Evolutionary conservation across 1,140 invertebrate genomes (phyloP), one percentile per base, ranked within the genome.

Genomic region (Probaryconus sp.): DNA sequence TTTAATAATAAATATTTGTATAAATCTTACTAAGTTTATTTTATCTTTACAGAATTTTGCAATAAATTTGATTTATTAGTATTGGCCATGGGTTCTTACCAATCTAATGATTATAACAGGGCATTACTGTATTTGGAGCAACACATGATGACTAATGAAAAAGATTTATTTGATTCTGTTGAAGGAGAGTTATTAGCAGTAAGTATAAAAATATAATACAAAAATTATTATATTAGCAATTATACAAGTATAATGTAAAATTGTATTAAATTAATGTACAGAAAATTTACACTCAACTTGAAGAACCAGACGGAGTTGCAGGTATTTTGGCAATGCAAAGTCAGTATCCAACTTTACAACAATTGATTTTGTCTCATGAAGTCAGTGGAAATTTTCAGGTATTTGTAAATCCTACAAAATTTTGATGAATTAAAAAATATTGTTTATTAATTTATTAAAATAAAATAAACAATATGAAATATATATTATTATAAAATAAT

Each of bases 241-340:
- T 50, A 30, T 51, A 16, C 10, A 24, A 43, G 28, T 35, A 17
- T 20, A n/a, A 31, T 10, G 10, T n/a, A 9, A 51, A 7, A 30
- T n/a, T 16, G 14, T 38, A 20, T n/a, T 21, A 33, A 38, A 30
- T 35, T 89, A 0, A 91, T 60, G 82, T 93, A 6, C 87, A 93
- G 14, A 92, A 94, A 85, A 93, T 95, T 76, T 94, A 95, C 80
- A 92, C 92, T 0, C 86, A 92, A 67, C 80, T 95, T 11, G 91
- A 94, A 81, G 94, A 95, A 80, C 89, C 92, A 0, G 94, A 95
- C 82, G 92, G 92, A 26, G 91, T 95, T 1, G 91, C 92, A 65
- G 94, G 92, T 18, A 92, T 93, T 5, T 85, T 93, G 55, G 90
- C 91, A 9, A 88, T 91, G 31, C 91, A 92, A 73, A 85, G 91